Conservation (phyloP, 2,797 vertebrate genomes). For the Taenioides sp. region DNA sequence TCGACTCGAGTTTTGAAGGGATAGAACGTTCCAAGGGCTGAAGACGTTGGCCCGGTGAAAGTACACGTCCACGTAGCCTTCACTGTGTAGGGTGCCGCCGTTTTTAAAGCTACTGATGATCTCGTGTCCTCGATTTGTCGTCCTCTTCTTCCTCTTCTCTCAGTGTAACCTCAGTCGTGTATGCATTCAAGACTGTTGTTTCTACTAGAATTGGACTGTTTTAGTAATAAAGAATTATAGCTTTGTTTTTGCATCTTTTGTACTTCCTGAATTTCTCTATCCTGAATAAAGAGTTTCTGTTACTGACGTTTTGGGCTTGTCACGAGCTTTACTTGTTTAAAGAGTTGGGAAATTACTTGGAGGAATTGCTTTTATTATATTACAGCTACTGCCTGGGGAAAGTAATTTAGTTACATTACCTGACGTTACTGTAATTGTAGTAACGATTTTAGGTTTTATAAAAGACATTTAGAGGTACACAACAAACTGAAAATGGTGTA, state of each 20-base stretch:
- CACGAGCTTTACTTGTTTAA: background rate
- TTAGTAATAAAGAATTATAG: conserved; percentile 43
- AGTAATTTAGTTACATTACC: too few relatives aligned
- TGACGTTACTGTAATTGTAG: too few relatives aligned
- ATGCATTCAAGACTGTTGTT: conserved; percentile 56
- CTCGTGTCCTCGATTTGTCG: background rate
- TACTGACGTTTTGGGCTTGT: background rate
- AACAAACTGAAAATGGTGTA: too few relatives aligned
- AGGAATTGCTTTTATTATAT: too few relatives aligned
- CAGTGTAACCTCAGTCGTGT: conserved; percentile 36
- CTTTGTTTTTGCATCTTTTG: conserved; percentile 59
- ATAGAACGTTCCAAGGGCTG: background rate
- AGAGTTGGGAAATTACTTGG: too few relatives aligned
- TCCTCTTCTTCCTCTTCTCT: conserved; percentile 12
- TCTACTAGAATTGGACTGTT: conserved; percentile 68
- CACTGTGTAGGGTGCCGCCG: background rate
- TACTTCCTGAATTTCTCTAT: conserved; percentile 58
- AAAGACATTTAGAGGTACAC: too few relatives aligned
- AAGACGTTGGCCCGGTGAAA: background rate
- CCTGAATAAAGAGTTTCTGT: conserved; percentile 67
- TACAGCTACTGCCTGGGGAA: too few relatives aligned
- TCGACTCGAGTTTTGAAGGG: background rate
- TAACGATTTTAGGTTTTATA: too few relatives aligned
- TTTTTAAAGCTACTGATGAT: conserved; percentile 6
- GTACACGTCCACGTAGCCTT: background rate